Conservation (phyloP, 2,113 vertebrate genomes). For the Brienomyrus brachyistius region DNA sequence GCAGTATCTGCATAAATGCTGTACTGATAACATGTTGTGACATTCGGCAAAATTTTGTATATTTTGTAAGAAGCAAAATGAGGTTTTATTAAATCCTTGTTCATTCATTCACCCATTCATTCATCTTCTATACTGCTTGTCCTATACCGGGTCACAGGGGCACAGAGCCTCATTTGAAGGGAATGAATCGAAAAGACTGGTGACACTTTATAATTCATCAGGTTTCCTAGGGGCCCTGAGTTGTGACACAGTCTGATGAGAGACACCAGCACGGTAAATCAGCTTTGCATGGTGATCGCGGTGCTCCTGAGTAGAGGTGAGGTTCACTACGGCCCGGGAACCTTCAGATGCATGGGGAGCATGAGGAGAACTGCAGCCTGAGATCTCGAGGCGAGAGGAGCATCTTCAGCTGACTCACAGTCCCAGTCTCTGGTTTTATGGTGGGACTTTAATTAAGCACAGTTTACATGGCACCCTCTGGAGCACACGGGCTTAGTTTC, state of each 20-base stretch:
- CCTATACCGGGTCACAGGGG: not conserved
- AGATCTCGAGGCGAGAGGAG: not conserved
- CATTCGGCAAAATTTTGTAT: not conserved
- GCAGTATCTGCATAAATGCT: not conserved
- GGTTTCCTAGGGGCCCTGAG: not conserved
- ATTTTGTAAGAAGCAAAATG: not conserved
- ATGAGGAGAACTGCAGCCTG: not conserved
- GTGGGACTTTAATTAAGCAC: conserved; percentile 1
- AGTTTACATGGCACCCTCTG: conserved; percentile 8
- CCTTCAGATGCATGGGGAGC: not conserved
- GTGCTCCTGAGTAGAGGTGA: not conserved
- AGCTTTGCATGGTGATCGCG: not conserved
- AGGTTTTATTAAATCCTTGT: not conserved
- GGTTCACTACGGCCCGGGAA: not conserved
- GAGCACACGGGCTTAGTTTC: not conserved
- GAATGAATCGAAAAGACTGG: not conserved
- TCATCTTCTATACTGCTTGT: not conserved
- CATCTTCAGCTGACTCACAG: not conserved
- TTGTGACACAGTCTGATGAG: not conserved
- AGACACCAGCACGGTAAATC: not conserved
- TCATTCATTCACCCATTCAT: not conserved
- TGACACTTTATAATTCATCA: conserved; percentile 6
- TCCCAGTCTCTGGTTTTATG: not conserved
- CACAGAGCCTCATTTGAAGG: not conserved
- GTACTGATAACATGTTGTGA: not conserved